These are phyloP conservation scores for Peucedramus taeniatus DNA, from an alignment of 2,113 vertebrate species.

Conservation along the genomic window DNA sequence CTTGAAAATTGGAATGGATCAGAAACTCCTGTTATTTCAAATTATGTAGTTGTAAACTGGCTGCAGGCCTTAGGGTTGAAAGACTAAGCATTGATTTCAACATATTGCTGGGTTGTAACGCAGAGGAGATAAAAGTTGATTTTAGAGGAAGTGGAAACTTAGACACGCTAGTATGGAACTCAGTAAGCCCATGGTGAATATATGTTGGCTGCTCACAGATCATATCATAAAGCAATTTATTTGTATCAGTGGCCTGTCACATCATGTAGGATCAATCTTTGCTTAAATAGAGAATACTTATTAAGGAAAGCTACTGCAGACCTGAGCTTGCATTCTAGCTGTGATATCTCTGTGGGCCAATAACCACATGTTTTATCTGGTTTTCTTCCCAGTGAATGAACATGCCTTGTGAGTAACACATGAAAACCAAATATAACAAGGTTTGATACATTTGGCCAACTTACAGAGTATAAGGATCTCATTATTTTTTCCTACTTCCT, in stretches of 20 bases:
- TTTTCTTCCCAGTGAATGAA: neutral
- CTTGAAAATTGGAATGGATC: neutral
- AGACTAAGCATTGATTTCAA: neutral
- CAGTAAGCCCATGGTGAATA: neutral
- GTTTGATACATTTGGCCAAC: neutral
- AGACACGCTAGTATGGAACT: neutral
- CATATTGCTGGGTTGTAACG: neutral
- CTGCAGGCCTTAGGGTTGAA: neutral
- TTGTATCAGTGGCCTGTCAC: neutral
- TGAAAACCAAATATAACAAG: slow-evolving; percentile 9
- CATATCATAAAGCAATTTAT: neutral
- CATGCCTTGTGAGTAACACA: neutral
- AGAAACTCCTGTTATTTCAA: neutral
- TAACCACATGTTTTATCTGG: slow-evolving; percentile 25
- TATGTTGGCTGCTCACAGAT: neutral
- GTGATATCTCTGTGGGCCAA: neutral
- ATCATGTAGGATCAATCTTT: neutral
- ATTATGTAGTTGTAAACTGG: neutral
- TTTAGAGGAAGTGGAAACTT: neutral
- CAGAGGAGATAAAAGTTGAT: neutral
- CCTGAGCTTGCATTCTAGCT: neutral
- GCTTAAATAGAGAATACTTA: neutral
- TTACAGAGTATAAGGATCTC: neutral
- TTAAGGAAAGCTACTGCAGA: neutral
- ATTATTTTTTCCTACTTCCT: slow-evolving; percentile 1